phyloP scores from a whole-genome alignment of 2,888 invertebrate species.

The Parnassius mnemosyne region DNA sequence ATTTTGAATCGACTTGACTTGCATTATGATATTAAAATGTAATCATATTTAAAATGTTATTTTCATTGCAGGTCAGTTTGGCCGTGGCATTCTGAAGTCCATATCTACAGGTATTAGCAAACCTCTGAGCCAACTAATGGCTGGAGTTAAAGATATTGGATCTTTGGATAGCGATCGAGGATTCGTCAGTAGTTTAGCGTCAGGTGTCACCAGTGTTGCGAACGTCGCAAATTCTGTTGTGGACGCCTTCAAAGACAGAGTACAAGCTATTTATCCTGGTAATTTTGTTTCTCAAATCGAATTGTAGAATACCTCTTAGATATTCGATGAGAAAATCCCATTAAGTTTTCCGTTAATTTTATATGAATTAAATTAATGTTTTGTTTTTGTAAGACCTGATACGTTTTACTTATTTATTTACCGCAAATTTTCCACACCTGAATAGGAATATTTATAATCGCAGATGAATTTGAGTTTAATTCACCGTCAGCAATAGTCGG shows the following conservation, averaged over 20 bases:
- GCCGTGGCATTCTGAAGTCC: conserved; percentile 67
- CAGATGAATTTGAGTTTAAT: too few relatives aligned
- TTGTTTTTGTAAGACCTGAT: too few relatives aligned
- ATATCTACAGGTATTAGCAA: conserved; percentile 67
- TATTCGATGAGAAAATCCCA: too few relatives aligned
- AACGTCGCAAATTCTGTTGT: conserved; percentile 63
- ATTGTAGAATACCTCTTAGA: too few relatives aligned
- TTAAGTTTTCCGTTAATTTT: too few relatives aligned
- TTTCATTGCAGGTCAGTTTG: conserved; percentile 62
- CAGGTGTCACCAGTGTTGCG: conserved; percentile 66
- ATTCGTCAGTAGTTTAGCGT: conserved; percentile 69
- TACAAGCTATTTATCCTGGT: conserved; percentile 82
- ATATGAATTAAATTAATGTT: too few relatives aligned
- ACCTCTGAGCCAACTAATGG: conserved; percentile 81
- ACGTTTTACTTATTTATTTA: too few relatives aligned
- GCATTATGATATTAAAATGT: background rate
- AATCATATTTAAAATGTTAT: background rate
- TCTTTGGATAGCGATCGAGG: conserved; percentile 83
- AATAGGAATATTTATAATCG: too few relatives aligned
- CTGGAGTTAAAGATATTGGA: conserved; percentile 76
- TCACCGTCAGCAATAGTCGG: too few relatives aligned
- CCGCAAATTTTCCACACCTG: too few relatives aligned
- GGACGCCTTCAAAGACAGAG: conserved; percentile 74
- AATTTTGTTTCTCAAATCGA: conserved; percentile 10
- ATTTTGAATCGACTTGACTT: too few relatives aligned